Base-by-base conservation (phyloP, 2,888 invertebrate species). In the Labia minor region DNA sequence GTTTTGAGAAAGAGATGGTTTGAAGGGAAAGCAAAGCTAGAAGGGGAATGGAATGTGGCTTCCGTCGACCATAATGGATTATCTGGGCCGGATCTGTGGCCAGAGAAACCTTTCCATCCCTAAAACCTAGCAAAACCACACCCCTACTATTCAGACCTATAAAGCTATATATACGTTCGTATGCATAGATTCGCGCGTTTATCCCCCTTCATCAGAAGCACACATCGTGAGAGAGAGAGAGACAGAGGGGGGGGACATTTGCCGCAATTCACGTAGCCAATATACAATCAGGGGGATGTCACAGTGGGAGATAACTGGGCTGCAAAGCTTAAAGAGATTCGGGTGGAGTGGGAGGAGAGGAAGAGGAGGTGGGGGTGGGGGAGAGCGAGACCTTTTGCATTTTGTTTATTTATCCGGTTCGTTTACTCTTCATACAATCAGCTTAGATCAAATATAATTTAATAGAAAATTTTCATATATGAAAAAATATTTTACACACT, bases 51-150 rank as follows among this genome's bases (percentile, higher is more conserved):
- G 49, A 49, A 49, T 49, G 49, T 14, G 49, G 49, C 49, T 49
- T 49, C 49, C 49, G 49, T 49, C 49, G 49, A n/a, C 49, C 49
- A 49, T 49, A 49, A 49, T 49, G 49, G 49, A 49, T 49, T 49
- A 49, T 49, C 49, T 49, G 49, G 49, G 49, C 49, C 49, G 49
- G 49, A 49, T 49, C 49, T 49, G 8, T 49, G 49, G 49, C 49
- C 49, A 33, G 33, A 33, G 33, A 33, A 33, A 33, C 33, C 33
- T 11, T 49, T 49, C 49, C 49, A 49, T 49, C 49, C 49, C 49
- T 14, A 49, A 49, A 49, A 49, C 49, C 6, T 49, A 49, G 6
- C 49, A 4, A 49, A 49, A 49, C 49, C 49, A 8, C n/a, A 4
- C 16, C 49, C n/a, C 49, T 26, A 26, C 49, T 49, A 49, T 49